Percentiles rank a stretch among this genome's conserved stretches.
phyloP scores from a whole-genome alignment of 2,113 vertebrate genomes.

The Sterrhoptilus dennistouni region DNA sequence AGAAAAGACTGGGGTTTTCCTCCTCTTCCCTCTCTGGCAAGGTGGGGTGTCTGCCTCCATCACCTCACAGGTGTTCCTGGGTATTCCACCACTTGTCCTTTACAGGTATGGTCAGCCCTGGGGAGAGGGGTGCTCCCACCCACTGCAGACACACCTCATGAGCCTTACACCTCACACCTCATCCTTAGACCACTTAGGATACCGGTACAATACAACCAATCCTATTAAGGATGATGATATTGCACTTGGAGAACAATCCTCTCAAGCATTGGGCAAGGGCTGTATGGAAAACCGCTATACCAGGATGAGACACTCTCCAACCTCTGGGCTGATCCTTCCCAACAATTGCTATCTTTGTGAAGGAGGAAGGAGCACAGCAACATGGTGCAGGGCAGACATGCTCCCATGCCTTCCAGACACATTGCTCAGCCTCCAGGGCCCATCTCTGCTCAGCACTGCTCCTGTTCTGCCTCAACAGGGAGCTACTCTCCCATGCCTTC shows the following conservation, averaged over 20 bases:
- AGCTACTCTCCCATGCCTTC: background rate
- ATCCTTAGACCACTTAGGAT: background rate
- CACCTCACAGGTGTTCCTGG: background rate
- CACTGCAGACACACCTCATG: background rate
- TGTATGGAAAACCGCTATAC: background rate
- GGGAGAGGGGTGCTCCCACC: background rate
- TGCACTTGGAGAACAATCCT: background rate
- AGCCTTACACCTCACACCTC: background rate
- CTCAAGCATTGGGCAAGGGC: background rate
- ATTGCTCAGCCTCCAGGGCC: rapidly evolving
- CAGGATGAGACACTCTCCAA: background rate
- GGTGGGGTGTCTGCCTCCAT: background rate
- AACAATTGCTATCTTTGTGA: background rate
- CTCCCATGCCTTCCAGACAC: background rate
- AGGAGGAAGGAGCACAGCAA: background rate
- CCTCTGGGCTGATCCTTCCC: background rate
- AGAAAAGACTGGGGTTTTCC: background rate
- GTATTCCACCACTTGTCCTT: background rate
- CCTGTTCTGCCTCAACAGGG: background rate
- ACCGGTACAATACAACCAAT: background rate
- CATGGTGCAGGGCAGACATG: background rate
- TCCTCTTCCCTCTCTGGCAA: background rate
- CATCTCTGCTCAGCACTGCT: background rate
- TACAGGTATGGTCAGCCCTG: background rate
- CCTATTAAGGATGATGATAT: background rate